Evolutionary conservation across 2,888 invertebrate genomes (phyloP).

Genomic region (Slavum lentiscoides): DNA sequence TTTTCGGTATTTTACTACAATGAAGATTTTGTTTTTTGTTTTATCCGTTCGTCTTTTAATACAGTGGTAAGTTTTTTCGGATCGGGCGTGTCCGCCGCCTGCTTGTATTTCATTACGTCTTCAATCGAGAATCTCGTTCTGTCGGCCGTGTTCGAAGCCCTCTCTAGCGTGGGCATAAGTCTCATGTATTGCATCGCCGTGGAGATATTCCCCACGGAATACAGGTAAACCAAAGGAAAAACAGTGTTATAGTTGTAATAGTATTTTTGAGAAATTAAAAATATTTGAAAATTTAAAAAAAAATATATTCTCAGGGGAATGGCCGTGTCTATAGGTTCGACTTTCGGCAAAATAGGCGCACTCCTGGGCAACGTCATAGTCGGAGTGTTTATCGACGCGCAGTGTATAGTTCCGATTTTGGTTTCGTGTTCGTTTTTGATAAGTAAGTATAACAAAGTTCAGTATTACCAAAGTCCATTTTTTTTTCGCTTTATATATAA

Average conservation of each 20-base stretch:
- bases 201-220: slow-evolving; percentile 79
- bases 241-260: neutral
- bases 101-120: slow-evolving; percentile 74
- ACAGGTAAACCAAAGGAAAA: slow-evolving; percentile 65
- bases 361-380: slow-evolving; percentile 36
- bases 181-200: slow-evolving; percentile 80
- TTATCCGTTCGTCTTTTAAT: neutral
- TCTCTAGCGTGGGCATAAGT: slow-evolving; percentile 78
- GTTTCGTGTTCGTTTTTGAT: slow-evolving; percentile 35
- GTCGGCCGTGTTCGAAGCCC: slow-evolving; percentile 77
- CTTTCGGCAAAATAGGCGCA: slow-evolving; percentile 38
- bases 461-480: too few species aligned
- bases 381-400: slow-evolving; percentile 32
- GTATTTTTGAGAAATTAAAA: neutral
- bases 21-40: neutral
- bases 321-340: slow-evolving; percentile 34
- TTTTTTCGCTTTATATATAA: too few species aligned
- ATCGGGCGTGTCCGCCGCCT: slow-evolving; percentile 74
- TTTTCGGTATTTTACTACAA: neutral
- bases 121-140: slow-evolving; percentile 72
- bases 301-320: slow-evolving; percentile 28
- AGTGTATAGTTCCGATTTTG: slow-evolving; percentile 39
- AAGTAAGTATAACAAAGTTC: slow-evolving; percentile 12
- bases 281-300: too few species aligned
- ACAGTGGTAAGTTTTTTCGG: slow-evolving; percentile 75